Evolutionary conservation across 2,888 invertebrate species (phyloP).

Genomic region (Stomorhina lunata): DNA sequence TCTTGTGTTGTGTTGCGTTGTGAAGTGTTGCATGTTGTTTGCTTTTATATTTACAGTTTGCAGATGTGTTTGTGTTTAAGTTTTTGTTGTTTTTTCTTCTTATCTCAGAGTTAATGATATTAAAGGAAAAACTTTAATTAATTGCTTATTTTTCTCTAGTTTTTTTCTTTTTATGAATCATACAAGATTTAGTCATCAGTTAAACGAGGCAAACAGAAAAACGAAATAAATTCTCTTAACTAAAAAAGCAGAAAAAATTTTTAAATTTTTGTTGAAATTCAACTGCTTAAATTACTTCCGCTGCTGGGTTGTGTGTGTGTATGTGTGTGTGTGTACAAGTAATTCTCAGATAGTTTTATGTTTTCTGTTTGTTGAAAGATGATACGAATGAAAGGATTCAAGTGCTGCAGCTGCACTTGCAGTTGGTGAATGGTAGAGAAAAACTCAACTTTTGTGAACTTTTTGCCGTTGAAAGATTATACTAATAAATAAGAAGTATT

Average conservation of each 20-base stretch:
- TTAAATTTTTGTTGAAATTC: neutral
- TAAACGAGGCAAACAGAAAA: neutral
- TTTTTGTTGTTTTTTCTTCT: neutral
- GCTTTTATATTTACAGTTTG: neutral
- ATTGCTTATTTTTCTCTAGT: neutral
- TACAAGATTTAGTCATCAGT: neutral
- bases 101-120: conserved; percentile 4
- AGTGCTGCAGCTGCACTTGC: too few relatives aligned
- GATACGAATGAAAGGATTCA: neutral
- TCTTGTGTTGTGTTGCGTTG: too few relatives aligned
- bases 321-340: neutral
- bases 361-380: neutral
- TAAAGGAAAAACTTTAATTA: conserved; percentile 34
- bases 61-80: neutral
- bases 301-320: neutral
- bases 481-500: conserved; percentile 16
- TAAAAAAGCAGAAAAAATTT: neutral
- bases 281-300: conserved; percentile 9
- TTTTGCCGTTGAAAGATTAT: conserved; percentile 5
- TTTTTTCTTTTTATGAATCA: conserved; percentile 8
- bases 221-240: neutral
- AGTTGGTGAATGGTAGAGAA: neutral
- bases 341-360: neutral
- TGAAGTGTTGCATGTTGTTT: conserved; percentile 7
- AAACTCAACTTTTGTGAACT: conserved; percentile 14